These are phyloP conservation scores for Notodonta dromedarius DNA, from an alignment of 2,888 invertebrate species.

Conservation along the genomic window DNA sequence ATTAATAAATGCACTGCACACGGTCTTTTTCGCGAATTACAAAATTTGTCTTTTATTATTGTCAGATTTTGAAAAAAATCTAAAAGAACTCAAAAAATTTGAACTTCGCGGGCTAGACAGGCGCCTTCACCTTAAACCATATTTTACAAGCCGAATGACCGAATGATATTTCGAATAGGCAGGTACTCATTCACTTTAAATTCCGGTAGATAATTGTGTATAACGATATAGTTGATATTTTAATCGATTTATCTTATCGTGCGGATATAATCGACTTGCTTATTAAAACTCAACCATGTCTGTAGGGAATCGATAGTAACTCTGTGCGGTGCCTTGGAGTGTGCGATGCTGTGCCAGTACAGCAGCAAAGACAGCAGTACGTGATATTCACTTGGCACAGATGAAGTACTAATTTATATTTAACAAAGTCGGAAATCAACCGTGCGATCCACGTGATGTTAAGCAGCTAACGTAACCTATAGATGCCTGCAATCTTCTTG, in stretches of 20 bases:
- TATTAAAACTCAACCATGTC: constrained; percentile 50
- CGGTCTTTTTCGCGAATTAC: too few relatives aligned
- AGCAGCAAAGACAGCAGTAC: constrained; percentile 13
- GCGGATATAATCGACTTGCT: constrained; percentile 47
- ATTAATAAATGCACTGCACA: too few relatives aligned
- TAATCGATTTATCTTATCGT: constrained; percentile 46
- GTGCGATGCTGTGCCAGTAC: constrained; percentile 28
- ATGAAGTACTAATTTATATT: too few relatives aligned
- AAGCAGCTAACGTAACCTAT: too few relatives aligned
- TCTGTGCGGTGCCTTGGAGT: constrained; percentile 52
- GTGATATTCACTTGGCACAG: constrained; percentile 13
- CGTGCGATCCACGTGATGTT: too few relatives aligned
- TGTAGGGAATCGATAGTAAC: constrained; percentile 60
- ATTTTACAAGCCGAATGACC: background rate
- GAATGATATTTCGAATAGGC: background rate
- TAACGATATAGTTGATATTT: constrained; percentile 28
- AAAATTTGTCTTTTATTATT: too few relatives aligned
- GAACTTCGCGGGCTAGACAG: too few relatives aligned
- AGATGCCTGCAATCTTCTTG: too few relatives aligned
- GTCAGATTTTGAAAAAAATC: too few relatives aligned
- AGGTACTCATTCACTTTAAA: background rate
- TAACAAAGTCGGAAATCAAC: too few relatives aligned
- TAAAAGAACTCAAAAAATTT: too few relatives aligned
- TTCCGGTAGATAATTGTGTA: constrained; percentile 9
- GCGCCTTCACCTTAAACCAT: too few relatives aligned